phyloP scores from a whole-genome alignment of 2,113 vertebrate genomes.

The Prinia subflava region DNA sequence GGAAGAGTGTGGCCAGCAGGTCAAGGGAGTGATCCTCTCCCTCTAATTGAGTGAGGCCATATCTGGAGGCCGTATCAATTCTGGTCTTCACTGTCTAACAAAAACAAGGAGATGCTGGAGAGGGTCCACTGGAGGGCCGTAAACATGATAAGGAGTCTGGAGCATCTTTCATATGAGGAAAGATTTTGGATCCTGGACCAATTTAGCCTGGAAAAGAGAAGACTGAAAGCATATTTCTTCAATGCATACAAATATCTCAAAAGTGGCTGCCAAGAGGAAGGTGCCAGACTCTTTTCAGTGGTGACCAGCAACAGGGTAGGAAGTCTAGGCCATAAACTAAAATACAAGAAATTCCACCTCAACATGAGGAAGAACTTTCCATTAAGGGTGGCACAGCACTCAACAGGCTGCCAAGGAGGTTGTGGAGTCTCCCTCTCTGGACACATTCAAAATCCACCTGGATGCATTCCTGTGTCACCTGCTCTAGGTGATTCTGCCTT shows the following conservation, averaged over 20 bases:
- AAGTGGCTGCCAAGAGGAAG: neutral
- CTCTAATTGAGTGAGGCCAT: neutral
- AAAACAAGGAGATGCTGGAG: neutral
- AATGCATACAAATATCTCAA: neutral
- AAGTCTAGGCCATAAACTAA: neutral
- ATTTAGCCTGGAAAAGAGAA: neutral
- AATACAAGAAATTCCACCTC: neutral
- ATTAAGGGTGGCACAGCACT: neutral
- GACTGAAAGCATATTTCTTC: neutral
- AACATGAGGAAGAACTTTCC: neutral
- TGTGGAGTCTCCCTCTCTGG: neutral
- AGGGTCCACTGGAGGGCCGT: too few species aligned
- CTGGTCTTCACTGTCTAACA: neutral
- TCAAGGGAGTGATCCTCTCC: accelerated
- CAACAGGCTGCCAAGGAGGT: neutral
- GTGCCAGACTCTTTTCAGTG: neutral
- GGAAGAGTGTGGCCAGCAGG: neutral
- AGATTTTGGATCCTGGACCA: neutral
- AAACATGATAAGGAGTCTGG: neutral
- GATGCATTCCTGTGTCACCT: neutral
- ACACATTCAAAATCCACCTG: neutral
- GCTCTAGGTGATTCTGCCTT: neutral
- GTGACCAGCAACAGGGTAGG: neutral
- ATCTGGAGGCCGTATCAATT: neutral
- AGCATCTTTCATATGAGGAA: neutral